A percentile compares a stretch with the other conserved stretches of the same genome.
phyloP scores from a whole-genome alignment of 2,888 invertebrate species.

The Celastrina argiolus region DNA sequence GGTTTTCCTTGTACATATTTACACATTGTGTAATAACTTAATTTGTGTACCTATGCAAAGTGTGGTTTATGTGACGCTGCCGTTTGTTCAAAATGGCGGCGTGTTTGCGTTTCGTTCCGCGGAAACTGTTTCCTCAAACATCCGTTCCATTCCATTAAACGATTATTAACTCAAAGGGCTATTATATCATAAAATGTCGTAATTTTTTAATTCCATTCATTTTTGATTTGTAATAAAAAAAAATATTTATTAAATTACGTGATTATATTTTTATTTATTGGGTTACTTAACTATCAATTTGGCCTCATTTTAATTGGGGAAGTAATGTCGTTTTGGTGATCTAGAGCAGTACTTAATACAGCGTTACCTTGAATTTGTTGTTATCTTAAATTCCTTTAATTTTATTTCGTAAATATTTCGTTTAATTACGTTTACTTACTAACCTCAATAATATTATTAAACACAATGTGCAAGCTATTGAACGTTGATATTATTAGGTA shows the following conservation, averaged over 20 bases:
- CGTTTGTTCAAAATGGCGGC: neutral
- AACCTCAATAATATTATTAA: too few relatives aligned
- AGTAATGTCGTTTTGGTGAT: neutral
- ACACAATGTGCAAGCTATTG: too few relatives aligned
- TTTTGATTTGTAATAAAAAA: neutral
- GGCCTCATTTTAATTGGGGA: neutral
- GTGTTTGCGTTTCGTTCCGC: neutral
- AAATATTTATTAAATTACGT: neutral
- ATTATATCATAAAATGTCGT: neutral
- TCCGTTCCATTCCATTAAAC: neutral
- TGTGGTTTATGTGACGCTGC: neutral
- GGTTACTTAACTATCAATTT: neutral
- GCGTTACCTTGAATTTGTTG: neutral
- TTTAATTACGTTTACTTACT: neutral
- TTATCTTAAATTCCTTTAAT: neutral
- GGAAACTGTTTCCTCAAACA: constrained; percentile 1
- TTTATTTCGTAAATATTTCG: neutral
- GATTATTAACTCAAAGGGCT: neutral
- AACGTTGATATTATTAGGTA: too few relatives aligned
- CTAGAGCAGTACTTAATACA: neutral
- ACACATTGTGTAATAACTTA: neutral
- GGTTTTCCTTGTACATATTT: neutral
- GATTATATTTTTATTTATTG: neutral
- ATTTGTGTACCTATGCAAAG: neutral
- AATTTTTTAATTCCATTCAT: neutral